These are phyloP conservation scores for Pterophyllum scalare DNA, from an alignment of 2,113 vertebrate genomes.

Conservation along the genomic window DNA sequence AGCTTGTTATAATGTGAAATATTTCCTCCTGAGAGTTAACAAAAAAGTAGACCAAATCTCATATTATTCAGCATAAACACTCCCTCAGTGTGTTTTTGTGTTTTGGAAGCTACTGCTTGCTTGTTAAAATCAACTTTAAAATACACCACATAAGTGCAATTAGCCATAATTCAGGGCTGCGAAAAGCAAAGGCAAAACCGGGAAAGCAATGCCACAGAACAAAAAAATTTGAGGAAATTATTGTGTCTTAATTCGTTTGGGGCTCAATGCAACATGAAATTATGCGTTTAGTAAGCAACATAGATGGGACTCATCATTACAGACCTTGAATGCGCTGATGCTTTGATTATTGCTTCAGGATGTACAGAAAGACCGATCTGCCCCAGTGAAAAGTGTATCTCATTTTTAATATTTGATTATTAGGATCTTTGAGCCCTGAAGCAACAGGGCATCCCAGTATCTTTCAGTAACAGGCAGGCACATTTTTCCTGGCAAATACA, in stretches of 20 bases:
- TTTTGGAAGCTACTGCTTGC: conserved; percentile 27
- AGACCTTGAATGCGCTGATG: background rate
- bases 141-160: conserved; percentile 39
- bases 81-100: conserved; percentile 19
- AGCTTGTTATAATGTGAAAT: conserved; percentile 24
- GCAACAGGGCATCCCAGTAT: background rate
- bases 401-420: conserved; percentile 3
- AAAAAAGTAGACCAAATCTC: conserved; percentile 19
- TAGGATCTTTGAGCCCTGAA: background rate
- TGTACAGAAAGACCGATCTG: background rate
- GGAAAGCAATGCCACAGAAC: background rate
- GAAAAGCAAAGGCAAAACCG: background rate
- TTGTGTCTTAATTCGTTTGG: background rate
- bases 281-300: background rate
- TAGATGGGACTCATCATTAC: background rate
- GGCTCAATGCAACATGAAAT: background rate
- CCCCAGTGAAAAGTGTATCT: background rate
- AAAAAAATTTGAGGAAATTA: background rate
- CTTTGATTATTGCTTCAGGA: background rate
- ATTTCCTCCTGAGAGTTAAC: conserved; percentile 15
- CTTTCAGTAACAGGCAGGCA: background rate
- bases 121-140: conserved; percentile 56
- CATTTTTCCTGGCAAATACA: background rate
- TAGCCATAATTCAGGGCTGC: conserved; percentile 22
- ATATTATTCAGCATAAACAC: conserved; percentile 20